Conservation (phyloP, 2,797 vertebrate species). For the Alcedo quadribrachys region DNA sequence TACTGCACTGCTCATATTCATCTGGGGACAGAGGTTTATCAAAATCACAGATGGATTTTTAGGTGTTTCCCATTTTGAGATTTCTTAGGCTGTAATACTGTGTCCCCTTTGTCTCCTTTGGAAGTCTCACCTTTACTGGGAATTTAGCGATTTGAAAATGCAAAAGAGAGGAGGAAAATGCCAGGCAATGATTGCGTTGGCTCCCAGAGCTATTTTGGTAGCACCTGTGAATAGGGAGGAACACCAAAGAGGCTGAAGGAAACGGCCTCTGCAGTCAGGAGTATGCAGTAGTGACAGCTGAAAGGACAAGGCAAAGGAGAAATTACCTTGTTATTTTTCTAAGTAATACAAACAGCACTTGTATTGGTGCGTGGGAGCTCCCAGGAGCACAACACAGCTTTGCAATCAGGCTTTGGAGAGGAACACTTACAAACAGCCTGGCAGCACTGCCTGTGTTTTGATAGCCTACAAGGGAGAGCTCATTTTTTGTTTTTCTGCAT, state of each 20-base stretch:
- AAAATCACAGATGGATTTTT: neutral
- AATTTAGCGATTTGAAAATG: neutral
- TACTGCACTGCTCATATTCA: neutral
- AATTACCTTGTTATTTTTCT: conserved; percentile 25
- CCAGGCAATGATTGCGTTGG: neutral
- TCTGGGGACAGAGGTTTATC: neutral
- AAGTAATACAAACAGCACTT: conserved; percentile 19
- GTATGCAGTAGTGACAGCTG: neutral
- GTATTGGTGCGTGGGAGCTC: conserved; percentile 17
- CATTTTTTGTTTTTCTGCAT: neutral
- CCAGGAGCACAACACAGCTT: conserved; percentile 4
- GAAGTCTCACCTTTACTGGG: neutral
- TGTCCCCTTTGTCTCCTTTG: neutral
- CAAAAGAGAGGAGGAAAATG: neutral
- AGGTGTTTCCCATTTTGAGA: neutral
- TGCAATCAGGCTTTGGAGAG: neutral
- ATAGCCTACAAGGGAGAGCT: neutral
- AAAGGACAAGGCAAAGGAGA: conserved; percentile 14
- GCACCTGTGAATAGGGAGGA: neutral
- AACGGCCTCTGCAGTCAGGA: neutral
- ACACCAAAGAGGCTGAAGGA: neutral
- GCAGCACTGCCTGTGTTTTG: neutral
- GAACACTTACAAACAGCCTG: neutral
- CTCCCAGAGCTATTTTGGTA: neutral
- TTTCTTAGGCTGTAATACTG: neutral